These are phyloP conservation scores for Dicycla oo DNA, from an alignment of 2,888 invertebrate genomes.

Conservation along the genomic window DNA sequence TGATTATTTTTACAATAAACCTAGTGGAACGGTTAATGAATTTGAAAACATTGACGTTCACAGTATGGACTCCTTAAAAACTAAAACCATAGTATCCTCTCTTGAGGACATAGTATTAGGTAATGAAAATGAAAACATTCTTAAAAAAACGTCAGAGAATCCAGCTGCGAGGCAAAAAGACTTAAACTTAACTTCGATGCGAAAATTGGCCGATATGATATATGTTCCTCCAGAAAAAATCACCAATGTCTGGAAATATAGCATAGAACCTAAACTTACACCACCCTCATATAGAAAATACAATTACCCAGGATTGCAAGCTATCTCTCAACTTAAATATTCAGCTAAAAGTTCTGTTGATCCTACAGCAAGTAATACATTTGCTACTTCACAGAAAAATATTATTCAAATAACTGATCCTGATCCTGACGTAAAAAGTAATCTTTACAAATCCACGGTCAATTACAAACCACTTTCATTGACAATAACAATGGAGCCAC, in stretches of 20 bases:
- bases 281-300: not conserved
- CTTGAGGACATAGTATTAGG: not conserved
- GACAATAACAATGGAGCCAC: not conserved
- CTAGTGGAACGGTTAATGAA: conserved; percentile 14
- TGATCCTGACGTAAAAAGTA: not conserved
- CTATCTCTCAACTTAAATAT: not conserved
- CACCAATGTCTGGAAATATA: conserved; percentile 34
- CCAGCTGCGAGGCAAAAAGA: conserved; percentile 18
- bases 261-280: conserved; percentile 13
- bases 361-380: not conserved
- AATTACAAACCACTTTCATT: conserved; percentile 8
- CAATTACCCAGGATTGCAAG: not conserved
- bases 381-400: conserved; percentile 26
- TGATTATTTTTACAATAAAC: conserved; percentile 52
- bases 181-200: conserved; percentile 48
- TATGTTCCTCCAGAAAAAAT: conserved; percentile 36
- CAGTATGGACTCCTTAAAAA: conserved; percentile 62
- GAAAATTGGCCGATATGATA: conserved; percentile 51
- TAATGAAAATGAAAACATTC: conserved; percentile 11
- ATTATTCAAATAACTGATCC: not conserved
- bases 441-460: not conserved
- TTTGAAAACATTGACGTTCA: conserved; percentile 56
- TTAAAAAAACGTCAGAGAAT: conserved; percentile 21
- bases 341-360: conserved; percentile 3
- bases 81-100: conserved; percentile 45